phyloP scores from a whole-genome alignment of 2,888 invertebrate species.

The Epiblema foenella region DNA sequence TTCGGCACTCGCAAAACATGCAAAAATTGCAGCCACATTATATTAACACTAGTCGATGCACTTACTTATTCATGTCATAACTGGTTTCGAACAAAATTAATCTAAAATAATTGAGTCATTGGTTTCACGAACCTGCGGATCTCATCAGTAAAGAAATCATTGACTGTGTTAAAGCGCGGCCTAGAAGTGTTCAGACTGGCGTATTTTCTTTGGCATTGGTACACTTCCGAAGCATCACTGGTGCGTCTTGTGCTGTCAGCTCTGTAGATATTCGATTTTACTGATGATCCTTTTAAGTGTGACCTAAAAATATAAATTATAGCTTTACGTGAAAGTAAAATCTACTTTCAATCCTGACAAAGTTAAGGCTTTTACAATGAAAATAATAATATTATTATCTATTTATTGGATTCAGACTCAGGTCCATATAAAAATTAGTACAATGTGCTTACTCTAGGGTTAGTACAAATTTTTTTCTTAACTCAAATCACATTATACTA shows the following conservation, averaged over 20 bases:
- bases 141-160: conserved; percentile 17
- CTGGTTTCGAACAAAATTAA: background rate
- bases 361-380: too few species aligned
- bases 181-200: background rate
- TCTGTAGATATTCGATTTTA: background rate
- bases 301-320: background rate
- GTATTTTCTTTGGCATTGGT: conserved; percentile 13
- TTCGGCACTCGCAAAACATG: too few species aligned
- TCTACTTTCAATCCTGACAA: too few species aligned
- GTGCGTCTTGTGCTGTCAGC: conserved; percentile 7
- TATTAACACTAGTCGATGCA: too few species aligned
- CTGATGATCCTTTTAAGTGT: background rate
- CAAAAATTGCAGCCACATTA: too few species aligned
- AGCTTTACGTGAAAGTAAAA: background rate
- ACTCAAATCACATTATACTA: too few species aligned
- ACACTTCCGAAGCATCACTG: conserved; percentile 19
- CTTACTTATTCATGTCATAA: background rate
- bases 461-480: too few species aligned
- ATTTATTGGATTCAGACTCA: too few species aligned
- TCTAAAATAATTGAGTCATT: background rate
- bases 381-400: too few species aligned
- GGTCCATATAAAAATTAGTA: too few species aligned
- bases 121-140: conserved; percentile 14
- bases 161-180: conserved; percentile 23
- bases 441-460: too few species aligned